phyloP scores from a whole-genome alignment of 64 coral and sea anemone species.

The Acropora yongei region DNA sequence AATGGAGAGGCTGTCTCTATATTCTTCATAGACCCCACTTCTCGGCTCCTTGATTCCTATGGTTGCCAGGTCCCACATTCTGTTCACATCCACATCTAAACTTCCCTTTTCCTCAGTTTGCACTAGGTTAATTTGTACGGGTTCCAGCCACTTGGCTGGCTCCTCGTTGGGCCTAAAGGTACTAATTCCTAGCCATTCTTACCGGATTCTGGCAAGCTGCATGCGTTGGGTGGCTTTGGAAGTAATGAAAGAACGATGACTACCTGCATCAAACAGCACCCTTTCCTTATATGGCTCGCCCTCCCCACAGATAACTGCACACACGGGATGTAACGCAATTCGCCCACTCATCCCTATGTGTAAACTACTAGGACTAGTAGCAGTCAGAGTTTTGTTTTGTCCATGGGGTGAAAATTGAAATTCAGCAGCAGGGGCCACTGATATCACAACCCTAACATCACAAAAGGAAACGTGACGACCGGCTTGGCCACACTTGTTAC shows the following conservation, averaged over 20 bases:
- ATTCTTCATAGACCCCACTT: slow-evolving; percentile 28
- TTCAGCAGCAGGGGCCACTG: no score
- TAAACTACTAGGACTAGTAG: no score
- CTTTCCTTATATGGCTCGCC: slow-evolving; percentile 30
- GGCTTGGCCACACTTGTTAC: no score
- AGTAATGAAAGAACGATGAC: slow-evolving; percentile 67
- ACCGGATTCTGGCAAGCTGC: slow-evolving; percentile 9
- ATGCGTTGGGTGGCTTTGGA: not conserved
- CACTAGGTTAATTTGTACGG: not conserved
- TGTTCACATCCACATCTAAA: not conserved
- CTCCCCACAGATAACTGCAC: slow-evolving; percentile 44
- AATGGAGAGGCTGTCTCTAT: not conserved
- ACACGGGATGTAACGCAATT: slow-evolving; percentile 64
- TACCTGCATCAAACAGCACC: slow-evolving; percentile 70
- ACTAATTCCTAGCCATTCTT: slow-evolving; percentile 44
- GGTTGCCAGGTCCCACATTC: slow-evolving; percentile 30
- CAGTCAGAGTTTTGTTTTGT: no score
- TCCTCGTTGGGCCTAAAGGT: slow-evolving; percentile 23
- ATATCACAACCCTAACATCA: no score
- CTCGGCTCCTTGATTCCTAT: not conserved
- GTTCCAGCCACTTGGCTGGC: not conserved
- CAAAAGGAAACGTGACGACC: no score
- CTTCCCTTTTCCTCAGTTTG: not conserved
- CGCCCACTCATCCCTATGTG: not conserved
- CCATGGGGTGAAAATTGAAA: no score